phyloP scores from a whole-genome alignment of 2,113 vertebrate genomes.

The Channa argus region DNA sequence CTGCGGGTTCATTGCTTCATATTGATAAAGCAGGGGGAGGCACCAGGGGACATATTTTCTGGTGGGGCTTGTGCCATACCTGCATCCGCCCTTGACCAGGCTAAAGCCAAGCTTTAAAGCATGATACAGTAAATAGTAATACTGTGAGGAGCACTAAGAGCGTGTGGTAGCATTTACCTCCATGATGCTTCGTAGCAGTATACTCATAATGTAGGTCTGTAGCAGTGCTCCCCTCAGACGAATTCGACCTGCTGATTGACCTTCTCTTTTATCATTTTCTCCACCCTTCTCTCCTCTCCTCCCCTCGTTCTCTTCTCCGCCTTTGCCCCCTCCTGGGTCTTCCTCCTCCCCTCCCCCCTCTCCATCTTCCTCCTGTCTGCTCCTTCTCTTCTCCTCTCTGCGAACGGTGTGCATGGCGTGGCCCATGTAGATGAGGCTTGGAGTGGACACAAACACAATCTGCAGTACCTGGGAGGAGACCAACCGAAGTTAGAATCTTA shows the following conservation, averaged over 20 bases:
- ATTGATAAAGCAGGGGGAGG: too few species aligned
- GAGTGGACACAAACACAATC: constrained; percentile 97
- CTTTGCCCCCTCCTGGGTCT: constrained; percentile 70
- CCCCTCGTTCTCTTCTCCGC: constrained; percentile 66
- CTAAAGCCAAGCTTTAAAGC: too few species aligned
- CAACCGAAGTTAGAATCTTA: rapidly evolving
- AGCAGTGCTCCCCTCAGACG: constrained; percentile 89
- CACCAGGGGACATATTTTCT: too few species aligned
- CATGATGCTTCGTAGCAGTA: constrained; percentile 91
- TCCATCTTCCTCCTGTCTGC: constrained; percentile 76
- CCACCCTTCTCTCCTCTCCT: constrained; percentile 76
- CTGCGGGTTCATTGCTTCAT: too few species aligned
- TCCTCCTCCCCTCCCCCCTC: constrained; percentile 56
- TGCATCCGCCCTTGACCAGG: too few species aligned
- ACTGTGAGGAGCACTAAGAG: too few species aligned
- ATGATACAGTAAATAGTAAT: too few species aligned
- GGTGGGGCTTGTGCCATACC: too few species aligned
- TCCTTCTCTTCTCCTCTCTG: constrained; percentile 90
- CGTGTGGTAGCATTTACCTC: constrained; percentile 72
- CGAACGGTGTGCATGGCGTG: constrained; percentile 94
- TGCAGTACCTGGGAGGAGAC: constrained; percentile 87
- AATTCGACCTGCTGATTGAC: constrained; percentile 49
- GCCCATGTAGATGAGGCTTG: constrained; percentile 95
- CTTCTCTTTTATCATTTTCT: constrained; percentile 69
- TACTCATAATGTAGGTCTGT: constrained; percentile 92